phyloP scores from a whole-genome alignment of 2,797 vertebrate genomes.

The Thalassophryne amazonica region DNA sequence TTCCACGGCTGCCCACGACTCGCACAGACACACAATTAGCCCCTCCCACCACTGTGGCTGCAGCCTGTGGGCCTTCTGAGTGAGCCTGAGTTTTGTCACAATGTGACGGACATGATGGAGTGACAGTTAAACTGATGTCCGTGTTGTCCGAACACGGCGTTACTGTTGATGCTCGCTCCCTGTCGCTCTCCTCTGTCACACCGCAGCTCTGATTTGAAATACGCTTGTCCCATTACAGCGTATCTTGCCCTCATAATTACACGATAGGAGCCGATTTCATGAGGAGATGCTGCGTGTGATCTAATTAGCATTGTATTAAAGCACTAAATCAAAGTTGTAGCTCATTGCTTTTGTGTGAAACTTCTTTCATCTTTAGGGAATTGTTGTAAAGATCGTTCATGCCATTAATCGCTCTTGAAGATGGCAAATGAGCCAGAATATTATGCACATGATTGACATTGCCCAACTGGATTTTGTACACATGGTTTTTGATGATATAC shows the following conservation, averaged over 20 bases:
- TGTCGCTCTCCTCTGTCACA: slow-evolving; percentile 33
- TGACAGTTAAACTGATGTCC: slow-evolving; percentile 18
- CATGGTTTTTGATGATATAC: slow-evolving; percentile 31
- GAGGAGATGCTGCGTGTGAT: slow-evolving; percentile 69
- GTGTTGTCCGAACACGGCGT: background rate
- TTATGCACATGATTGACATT: slow-evolving; percentile 67
- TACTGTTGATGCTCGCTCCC: slow-evolving; percentile 5
- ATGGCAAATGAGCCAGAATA: slow-evolving; percentile 70
- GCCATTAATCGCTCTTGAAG: slow-evolving; percentile 75
- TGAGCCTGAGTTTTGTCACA: slow-evolving; percentile 8
- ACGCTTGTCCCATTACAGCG: slow-evolving; percentile 53
- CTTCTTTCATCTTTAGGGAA: slow-evolving; percentile 75
- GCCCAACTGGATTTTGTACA: slow-evolving; percentile 26
- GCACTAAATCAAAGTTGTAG: slow-evolving; percentile 76
- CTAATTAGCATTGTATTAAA: slow-evolving; percentile 81
- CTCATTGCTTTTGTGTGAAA: slow-evolving; percentile 73
- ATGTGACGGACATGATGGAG: slow-evolving; percentile 18
- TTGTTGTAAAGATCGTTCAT: slow-evolving; percentile 73
- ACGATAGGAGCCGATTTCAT: slow-evolving; percentile 64
- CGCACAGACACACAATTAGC: slow-evolving; percentile 60
- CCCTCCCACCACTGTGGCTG: slow-evolving; percentile 17
- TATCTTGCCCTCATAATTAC: slow-evolving; percentile 73
- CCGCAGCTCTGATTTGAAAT: slow-evolving; percentile 57
- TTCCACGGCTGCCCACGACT: slow-evolving; percentile 42
- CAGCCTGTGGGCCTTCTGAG: background rate